Conservation (phyloP, 2,797 vertebrate species). For the Argentina silus region DNA sequence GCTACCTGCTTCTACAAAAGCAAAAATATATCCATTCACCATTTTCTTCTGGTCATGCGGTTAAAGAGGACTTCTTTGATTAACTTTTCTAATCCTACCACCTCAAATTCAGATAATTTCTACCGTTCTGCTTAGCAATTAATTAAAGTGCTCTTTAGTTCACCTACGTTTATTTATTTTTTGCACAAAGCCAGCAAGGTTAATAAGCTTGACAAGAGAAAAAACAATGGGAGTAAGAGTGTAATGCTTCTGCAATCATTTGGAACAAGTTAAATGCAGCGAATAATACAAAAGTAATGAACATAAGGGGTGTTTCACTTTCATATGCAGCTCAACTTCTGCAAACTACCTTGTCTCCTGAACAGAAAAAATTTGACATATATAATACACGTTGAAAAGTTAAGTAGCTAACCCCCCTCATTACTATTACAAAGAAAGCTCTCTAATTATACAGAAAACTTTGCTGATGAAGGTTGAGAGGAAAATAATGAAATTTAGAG, state of each 20-base stretch:
- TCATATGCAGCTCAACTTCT: not conserved
- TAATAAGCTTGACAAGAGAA: conserved; percentile 56
- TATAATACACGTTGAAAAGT: not conserved
- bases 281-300: conserved; percentile 25
- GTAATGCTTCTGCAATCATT: conserved; percentile 26
- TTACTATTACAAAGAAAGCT: conserved; percentile 53
- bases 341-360: not conserved
- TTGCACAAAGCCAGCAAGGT: conserved; percentile 47
- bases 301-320: conserved; percentile 17
- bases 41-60: conserved; percentile 30
- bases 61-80: conserved; percentile 49
- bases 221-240: conserved; percentile 21
- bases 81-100: conserved; percentile 44
- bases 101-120: conserved; percentile 49
- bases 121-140: conserved; percentile 49
- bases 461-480: conserved; percentile 33
- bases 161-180: conserved; percentile 49
- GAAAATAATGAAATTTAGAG: conserved; percentile 40
- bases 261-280: conserved; percentile 29
- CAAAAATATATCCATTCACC: conserved; percentile 5
- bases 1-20: conserved; percentile 13
- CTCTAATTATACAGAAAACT: conserved; percentile 57
- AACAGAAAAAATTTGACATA: too few relatives aligned
- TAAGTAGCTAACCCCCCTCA: conserved; percentile 5
- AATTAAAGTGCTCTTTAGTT: conserved; percentile 50